Base-by-base conservation (phyloP, 2,888 invertebrate genomes). In the Panorpa germanica region DNA sequence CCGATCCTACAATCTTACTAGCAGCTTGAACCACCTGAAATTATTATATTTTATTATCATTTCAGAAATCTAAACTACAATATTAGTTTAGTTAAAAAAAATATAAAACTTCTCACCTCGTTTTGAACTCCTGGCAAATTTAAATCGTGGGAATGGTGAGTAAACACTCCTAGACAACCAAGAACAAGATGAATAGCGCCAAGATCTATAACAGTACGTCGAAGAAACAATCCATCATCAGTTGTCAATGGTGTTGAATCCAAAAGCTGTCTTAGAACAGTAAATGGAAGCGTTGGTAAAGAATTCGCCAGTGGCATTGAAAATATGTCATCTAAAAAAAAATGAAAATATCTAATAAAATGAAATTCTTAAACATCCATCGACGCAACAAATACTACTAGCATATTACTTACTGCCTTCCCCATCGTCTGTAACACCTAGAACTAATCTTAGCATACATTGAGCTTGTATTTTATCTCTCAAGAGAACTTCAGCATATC, bases 391-490 rank as follows among this genome's bases (percentile, higher is more conserved):
- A n/a, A n/a, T n/a, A n/a, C n/a, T n/a, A n/a, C n/a, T 8, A 23
- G 10, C 5, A 16, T n/a, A 18, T 3, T 29, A 55, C 63, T 58
- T 44, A 75, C 77, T 76, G 49, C 86, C 88, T 55, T 88, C 85
- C 26, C 86, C 88, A 46, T 90, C 86, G 43, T 86, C 85, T 3
- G 82, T 77, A 5, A 88, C 88, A 13, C 91, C 93, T 12, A 93
- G 62, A 19, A 88, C 77, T 28, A 93, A 61, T 4, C 90, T 61
- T 38, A 93, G 58, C 36, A 93, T 62, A 48, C 83, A 85, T 44
- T 83, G 76, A 0, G 91, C 91, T 37, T 77, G 70, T 39, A 80
- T 67, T 42, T 81, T 75, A 50, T 85, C 83, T 40, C 71, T 69
- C 15, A 93, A 61, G 37, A 93, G 53, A 24, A 88, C 80, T 49